These are phyloP conservation scores for Patiria pectinifera DNA, from an alignment of 53 echinoderm and acorn worm genomes.

Conservation along the genomic window DNA sequence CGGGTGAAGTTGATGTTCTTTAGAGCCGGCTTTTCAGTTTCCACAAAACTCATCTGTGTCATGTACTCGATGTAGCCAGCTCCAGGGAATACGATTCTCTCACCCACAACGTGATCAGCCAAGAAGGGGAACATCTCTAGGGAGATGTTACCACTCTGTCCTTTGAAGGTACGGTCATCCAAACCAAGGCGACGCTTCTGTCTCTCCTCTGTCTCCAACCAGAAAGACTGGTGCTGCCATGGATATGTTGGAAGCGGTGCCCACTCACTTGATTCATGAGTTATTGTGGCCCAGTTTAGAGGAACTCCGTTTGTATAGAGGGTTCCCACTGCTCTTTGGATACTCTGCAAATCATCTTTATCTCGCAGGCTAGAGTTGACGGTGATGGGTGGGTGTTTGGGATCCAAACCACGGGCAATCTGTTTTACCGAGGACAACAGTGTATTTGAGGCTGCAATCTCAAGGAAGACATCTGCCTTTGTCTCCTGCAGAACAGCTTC, in stretches of 20 bases:
- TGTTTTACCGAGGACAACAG: constrained; percentile 84
- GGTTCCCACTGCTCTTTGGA: constrained; percentile 75
- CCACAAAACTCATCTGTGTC: constrained; percentile 71
- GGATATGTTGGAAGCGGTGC: constrained; percentile 86
- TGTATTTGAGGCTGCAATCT: constrained; percentile 89
- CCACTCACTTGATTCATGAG: constrained; percentile 76
- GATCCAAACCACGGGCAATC: constrained; percentile 79
- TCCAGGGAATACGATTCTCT: constrained; percentile 79
- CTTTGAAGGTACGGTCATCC: constrained; percentile 91
- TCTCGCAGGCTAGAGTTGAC: constrained; percentile 80
- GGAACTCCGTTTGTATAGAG: constrained; percentile 75
- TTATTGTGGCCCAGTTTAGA: constrained; percentile 79
- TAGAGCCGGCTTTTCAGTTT: constrained; percentile 66
- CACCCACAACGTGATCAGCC: constrained; percentile 73
- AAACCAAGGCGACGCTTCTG: constrained; percentile 86
- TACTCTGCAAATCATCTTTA: constrained; percentile 77
- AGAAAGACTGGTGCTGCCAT: constrained; percentile 93
- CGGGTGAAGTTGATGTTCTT: constrained; percentile 73
- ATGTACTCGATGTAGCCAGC: constrained; percentile 84
- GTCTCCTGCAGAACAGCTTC: constrained; percentile 80
- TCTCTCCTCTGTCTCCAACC: constrained; percentile 83
- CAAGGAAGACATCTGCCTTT: constrained; percentile 83
- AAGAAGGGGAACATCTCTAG: constrained; percentile 86
- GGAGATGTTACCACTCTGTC: constrained; percentile 84
- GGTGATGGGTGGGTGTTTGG: constrained; percentile 74